These are phyloP conservation scores for Colletes collaris DNA, from an alignment of 2,888 invertebrate genomes.

Conservation along the genomic window DNA sequence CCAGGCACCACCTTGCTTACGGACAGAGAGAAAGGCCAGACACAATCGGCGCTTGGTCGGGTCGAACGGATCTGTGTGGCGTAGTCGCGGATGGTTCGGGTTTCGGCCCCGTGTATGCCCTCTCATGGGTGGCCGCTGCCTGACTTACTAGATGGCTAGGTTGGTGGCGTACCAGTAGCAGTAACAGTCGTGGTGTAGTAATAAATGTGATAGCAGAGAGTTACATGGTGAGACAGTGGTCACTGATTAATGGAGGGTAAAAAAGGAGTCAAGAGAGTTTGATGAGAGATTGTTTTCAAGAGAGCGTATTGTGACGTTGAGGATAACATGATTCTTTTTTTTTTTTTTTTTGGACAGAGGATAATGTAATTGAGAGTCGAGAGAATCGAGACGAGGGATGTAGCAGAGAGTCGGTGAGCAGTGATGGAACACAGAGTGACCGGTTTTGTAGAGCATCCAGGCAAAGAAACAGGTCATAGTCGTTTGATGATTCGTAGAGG, in stretches of 20 bases:
- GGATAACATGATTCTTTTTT: background rate
- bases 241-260: slow-evolving; percentile 10
- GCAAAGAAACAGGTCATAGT: slow-evolving; percentile 63
- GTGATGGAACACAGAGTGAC: slow-evolving; percentile 10
- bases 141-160: slow-evolving; percentile 78
- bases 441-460: slow-evolving; percentile 51
- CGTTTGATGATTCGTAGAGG: slow-evolving; percentile 61
- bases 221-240: slow-evolving; percentile 13
- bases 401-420: slow-evolving; percentile 31
- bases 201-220: slow-evolving; percentile 59
- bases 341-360: background rate
- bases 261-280: background rate
- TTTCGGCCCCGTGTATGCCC: slow-evolving; percentile 76
- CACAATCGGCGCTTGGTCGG: slow-evolving; percentile 80
- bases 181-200: slow-evolving; percentile 73
- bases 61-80: slow-evolving; percentile 79
- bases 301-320: background rate
- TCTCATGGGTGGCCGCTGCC: slow-evolving; percentile 80
- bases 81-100: slow-evolving; percentile 79
- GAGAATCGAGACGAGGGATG: background rate
- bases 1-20: slow-evolving; percentile 83
- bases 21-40: slow-evolving; percentile 82
- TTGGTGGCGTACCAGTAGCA: slow-evolving; percentile 75
- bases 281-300: background rate
- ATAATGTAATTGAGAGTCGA: background rate